Base-by-base conservation (phyloP, 2,797 vertebrate species). In the Schizopygopsis pylzovi region DNA sequence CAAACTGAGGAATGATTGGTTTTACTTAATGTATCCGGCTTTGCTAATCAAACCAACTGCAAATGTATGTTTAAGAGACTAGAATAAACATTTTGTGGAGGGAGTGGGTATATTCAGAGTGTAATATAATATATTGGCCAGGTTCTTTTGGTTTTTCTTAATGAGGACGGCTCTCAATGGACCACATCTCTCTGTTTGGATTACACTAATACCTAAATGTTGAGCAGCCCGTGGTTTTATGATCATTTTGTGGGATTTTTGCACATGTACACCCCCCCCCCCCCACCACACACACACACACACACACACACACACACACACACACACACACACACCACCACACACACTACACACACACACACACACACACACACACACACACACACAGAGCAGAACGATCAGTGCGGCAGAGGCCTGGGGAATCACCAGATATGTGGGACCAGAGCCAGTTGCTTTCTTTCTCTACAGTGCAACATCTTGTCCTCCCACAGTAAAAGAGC, bases 381-480 rank as follows among this genome's bases (percentile, higher is more conserved):
- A 89, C n/a, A 75, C 3, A 82, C 12, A 65, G 5, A 61, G 68
- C 49, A 70, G 52, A 77, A 33, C 47, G 87, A 85, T 87, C 68
- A 85, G 84, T 77, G 81, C 85, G 78, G 78, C 83, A 86, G 63
- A 81, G 81, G 22, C 41, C 82, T 86, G 72, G 90, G 90, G 89
- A 89, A 84, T 89, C 87, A 90, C 84, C 85, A 86, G 61, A 68
- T 47, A 82, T 82, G 82, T 79, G 77, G 87, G 87, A 87, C 76
- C 68, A 39, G 67, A 84, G 86, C 86, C 88, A 89, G 81, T 63
- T 81, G 81, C 73, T 76, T 85, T 83, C 84, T 85, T 85, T 83
- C 84, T 85, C 82, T 82, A 93, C 88, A 92, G 91, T 92, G 89
- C 91, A 93, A 90, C 90, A 90, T 92, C 83, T 92, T 92, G 91